These are phyloP conservation scores for Diarsia rubi DNA, from an alignment of 2,888 invertebrate genomes.

Conservation along the genomic window DNA sequence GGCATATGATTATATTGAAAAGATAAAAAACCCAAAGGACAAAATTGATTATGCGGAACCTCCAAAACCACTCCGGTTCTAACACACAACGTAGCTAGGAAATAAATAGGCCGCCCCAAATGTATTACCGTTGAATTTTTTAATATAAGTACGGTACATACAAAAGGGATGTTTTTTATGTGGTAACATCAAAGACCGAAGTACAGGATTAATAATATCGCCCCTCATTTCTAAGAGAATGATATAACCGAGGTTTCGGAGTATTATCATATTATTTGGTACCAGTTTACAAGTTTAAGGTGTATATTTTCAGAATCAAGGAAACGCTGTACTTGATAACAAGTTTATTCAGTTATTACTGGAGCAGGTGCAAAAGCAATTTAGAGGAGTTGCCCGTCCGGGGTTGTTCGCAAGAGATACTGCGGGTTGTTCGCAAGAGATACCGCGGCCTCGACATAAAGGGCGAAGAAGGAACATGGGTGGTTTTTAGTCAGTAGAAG, in stretches of 20 bases:
- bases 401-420: no score
- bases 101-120: slow-evolving; percentile 60
- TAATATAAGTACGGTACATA: slow-evolving; percentile 64
- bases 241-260: slow-evolving; percentile 54
- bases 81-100: slow-evolving; percentile 29
- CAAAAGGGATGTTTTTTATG: slow-evolving; percentile 61
- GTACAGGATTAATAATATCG: slow-evolving; percentile 61
- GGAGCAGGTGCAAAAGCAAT: neutral
- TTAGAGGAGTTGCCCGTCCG: no score
- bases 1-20: no score
- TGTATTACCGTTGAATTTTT: slow-evolving; percentile 67
- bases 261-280: slow-evolving; percentile 34
- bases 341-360: neutral
- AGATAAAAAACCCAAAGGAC: neutral
- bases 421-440: no score
- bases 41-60: slow-evolving; percentile 40
- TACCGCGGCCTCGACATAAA: no score
- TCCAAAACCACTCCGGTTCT: neutral
- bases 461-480: no score
- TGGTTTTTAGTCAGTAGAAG: no score
- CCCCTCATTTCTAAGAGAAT: slow-evolving; percentile 46
- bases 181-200: slow-evolving; percentile 61
- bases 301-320: neutral
- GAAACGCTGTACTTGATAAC: neutral
- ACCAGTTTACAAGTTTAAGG: slow-evolving; percentile 12